A percentile compares a stretch with the other conserved stretches of the same genome.
Evolutionary conservation across 2,797 vertebrate genomes (phyloP).

Genomic region (Pseudocheirus occidentalis): DNA sequence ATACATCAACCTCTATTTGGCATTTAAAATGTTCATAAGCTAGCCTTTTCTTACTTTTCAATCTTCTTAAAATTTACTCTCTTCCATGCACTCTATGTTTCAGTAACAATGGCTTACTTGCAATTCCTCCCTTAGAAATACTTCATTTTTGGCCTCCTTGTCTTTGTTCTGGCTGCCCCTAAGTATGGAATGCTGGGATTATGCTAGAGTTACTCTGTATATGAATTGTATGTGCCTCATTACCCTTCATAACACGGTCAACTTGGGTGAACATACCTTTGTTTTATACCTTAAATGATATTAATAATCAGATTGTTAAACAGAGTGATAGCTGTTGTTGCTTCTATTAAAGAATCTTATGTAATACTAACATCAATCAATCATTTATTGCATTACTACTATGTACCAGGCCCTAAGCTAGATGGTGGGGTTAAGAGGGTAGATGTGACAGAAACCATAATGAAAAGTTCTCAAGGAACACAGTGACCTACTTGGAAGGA

Average conservation of each 20-base stretch:
- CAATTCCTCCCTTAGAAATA: not conserved
- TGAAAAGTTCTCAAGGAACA: not conserved
- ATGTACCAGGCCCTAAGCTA: not conserved
- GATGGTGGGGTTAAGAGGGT: not conserved
- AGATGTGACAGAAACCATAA: not conserved
- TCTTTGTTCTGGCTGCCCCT: not conserved
- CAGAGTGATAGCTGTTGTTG: not conserved
- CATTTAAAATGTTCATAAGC: not conserved
- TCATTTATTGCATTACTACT: not conserved
- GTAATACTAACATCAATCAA: not conserved
- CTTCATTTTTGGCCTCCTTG: not conserved
- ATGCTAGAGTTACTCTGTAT: not conserved
- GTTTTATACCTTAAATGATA: not conserved
- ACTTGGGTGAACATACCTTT: not conserved
- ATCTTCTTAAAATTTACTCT: not conserved
- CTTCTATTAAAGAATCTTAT: not conserved
- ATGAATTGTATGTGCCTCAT: not conserved
- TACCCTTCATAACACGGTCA: not conserved
- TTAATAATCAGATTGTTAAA: not conserved
- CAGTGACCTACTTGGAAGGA: not conserved
- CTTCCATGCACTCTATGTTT: not conserved
- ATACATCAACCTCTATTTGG: not conserved
- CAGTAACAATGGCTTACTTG: not conserved
- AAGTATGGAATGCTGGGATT: not conserved
- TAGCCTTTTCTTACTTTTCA: not conserved